Conservation (phyloP, 2,113 vertebrate species). For the Bostrychus sinensis region DNA sequence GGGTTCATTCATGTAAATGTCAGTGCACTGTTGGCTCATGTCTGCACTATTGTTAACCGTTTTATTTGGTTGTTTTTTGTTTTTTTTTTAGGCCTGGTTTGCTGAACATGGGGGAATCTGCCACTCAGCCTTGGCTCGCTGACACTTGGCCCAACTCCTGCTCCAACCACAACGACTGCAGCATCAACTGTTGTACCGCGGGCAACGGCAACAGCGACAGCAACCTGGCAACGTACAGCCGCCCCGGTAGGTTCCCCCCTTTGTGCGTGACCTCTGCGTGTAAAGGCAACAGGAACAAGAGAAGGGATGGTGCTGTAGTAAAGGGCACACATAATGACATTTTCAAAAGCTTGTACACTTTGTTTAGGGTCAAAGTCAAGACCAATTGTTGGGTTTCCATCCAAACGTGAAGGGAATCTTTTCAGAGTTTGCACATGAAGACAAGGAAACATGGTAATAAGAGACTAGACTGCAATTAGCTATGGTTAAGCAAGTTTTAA, state of each 20-base stretch:
- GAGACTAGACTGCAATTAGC: no score
- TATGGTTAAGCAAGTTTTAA: no score
- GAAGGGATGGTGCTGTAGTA: not conserved
- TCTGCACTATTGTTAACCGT: constrained; percentile 46
- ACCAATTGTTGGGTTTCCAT: no score
- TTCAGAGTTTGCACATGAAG: no score
- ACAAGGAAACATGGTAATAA: no score
- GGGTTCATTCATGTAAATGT: constrained; percentile 51
- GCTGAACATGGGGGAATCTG: constrained; percentile 93
- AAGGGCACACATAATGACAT: no score
- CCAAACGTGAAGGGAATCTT: no score
- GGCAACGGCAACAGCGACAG: constrained; percentile 95
- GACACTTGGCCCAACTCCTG: constrained; percentile 98
- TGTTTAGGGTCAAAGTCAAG: no score
- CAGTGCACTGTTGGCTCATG: constrained; percentile 41
- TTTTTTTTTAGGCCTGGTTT: constrained; percentile 86
- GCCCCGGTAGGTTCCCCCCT: constrained; percentile 88
- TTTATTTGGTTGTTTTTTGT: constrained; percentile 9
- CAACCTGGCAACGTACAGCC: constrained; percentile 96
- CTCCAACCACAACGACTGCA: constrained; percentile 95
- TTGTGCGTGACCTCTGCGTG: not conserved
- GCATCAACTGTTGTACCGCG: constrained; percentile 96
- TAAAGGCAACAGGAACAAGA: constrained; percentile 24
- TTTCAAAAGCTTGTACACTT: no score
- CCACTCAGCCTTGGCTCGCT: constrained; percentile 94